Conservation (phyloP, 2,888 invertebrate species). For the Eupithecia subumbrata region DNA sequence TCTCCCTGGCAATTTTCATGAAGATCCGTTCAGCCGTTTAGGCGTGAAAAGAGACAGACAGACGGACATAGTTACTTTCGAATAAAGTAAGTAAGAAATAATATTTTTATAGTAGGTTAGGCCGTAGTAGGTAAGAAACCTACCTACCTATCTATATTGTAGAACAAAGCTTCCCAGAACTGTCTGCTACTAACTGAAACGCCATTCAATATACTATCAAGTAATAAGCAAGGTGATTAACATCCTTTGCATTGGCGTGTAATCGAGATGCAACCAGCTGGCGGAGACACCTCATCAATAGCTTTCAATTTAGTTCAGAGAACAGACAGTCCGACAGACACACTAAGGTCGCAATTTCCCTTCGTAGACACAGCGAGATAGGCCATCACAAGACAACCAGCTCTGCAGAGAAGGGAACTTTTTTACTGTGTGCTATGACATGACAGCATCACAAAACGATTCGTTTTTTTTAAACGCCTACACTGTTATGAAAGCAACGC, state of each 20-base stretch:
- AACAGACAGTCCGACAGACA: neutral
- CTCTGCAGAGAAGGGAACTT: neutral
- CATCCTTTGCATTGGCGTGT: neutral
- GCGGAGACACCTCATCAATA: neutral
- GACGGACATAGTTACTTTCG: too few relatives aligned
- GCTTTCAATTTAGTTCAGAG: neutral
- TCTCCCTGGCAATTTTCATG: too few relatives aligned
- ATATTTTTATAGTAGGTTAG: too few relatives aligned
- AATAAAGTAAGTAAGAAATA: too few relatives aligned
- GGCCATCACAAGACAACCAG: neutral
- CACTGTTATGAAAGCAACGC: neutral
- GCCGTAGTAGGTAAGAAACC: too few relatives aligned
- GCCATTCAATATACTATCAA: too few relatives aligned
- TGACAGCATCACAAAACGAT: too few relatives aligned
- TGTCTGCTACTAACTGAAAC: too few relatives aligned
- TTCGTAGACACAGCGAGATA: neutral
- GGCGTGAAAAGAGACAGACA: too few relatives aligned
- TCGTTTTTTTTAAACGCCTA: neutral
- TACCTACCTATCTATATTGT: too few relatives aligned
- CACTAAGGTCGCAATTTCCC: neutral
- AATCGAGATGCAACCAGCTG: neutral
- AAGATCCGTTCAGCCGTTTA: too few relatives aligned
- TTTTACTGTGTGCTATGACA: neutral
- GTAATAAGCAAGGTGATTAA: neutral
- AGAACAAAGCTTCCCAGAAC: too few relatives aligned